Evolutionary conservation across 2,797 vertebrate species (phyloP), one percentile per base, ranked within the genome.

Genomic region (Acanthiza pusilla): DNA sequence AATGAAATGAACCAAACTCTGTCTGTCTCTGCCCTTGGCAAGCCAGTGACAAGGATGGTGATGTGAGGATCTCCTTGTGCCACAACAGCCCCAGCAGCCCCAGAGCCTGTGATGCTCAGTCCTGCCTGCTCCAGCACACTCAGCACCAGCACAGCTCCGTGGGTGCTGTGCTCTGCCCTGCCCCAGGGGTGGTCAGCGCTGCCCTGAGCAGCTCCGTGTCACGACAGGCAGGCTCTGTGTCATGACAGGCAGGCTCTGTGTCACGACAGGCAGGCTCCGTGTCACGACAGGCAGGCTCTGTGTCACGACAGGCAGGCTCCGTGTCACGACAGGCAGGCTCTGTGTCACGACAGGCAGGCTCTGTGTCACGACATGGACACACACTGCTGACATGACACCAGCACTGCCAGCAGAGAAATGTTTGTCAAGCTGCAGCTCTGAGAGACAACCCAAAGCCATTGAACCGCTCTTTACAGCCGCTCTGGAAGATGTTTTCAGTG

Each of bases 11-110:
- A n/a, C 11, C 10, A 48, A 81, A 62, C 51, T 47, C 27, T 12
- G 8, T 30, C 36, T 81, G 19, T 20, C 10, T 16, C 48, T 47
- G 30, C 22, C 4, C 11, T 9, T 9, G 20, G 25, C 48, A 45
- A 36, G 36, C 4, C 30, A n/a, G n/a, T n/a, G n/a, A n/a, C n/a
- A n/a, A n/a, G n/a, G 45, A 0, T 1, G 5, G 10, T 16, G 29
- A 42, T 11, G 10, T 0, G 53, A 38, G 5, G 15, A 5, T 54
- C 25, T 25, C 19, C 13, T 3, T 5, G 1, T 1, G 34, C 48
- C 23, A 16, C 40, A 40, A 3, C 62, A 65, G 6, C 45, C 34
- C 53, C 48, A 71, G 2, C 34, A 51, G 32, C 70, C 23, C 47
- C 16, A 11, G 34, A 25, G 5, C 19, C 26, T 0, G 0, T 3